phyloP scores from a whole-genome alignment of 1,140 invertebrate species.

The Brachionus manjavacas region DNA sequence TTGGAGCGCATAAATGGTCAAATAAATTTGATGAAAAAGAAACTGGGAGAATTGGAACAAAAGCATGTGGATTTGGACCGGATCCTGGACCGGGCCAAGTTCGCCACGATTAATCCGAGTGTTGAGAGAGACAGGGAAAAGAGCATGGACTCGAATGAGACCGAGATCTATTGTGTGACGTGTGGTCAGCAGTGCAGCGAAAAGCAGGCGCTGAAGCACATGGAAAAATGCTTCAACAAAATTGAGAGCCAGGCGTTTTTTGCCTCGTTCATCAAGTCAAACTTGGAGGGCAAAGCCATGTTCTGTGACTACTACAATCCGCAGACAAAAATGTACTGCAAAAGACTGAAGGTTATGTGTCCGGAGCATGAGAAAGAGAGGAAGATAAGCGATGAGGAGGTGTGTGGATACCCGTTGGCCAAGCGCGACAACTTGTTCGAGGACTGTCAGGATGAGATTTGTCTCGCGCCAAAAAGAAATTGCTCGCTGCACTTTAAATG shows the following conservation, averaged over 20 bases:
- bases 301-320: conserved; percentile 96
- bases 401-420: conserved; percentile 85
- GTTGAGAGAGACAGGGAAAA: conserved; percentile 48
- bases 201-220: conserved; percentile 73
- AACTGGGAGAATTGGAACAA: conserved; percentile 57
- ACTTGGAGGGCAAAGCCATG: conserved; percentile 88
- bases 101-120: conserved; percentile 63
- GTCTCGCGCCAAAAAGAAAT: conserved; percentile 78
- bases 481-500: conserved; percentile 87
- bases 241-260: conserved; percentile 95
- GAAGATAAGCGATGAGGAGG: conserved; percentile 70
- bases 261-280: conserved; percentile 84
- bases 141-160: background rate
- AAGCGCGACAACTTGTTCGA: conserved; percentile 65
- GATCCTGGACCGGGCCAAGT: conserved; percentile 71
- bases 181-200: conserved; percentile 87
- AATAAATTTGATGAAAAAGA: conserved; percentile 69
- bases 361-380: conserved; percentile 96
- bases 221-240: conserved; percentile 65
- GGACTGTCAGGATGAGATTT: conserved; percentile 64
- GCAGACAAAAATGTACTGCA: conserved; percentile 85
- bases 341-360: conserved; percentile 85
- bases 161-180: conserved; percentile 76
- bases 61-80: conserved; percentile 68
- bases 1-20: conserved; percentile 75